Evolutionary conservation across 2,113 vertebrate genomes (phyloP).

Genomic region (Dendrocopos noguchii): DNA sequence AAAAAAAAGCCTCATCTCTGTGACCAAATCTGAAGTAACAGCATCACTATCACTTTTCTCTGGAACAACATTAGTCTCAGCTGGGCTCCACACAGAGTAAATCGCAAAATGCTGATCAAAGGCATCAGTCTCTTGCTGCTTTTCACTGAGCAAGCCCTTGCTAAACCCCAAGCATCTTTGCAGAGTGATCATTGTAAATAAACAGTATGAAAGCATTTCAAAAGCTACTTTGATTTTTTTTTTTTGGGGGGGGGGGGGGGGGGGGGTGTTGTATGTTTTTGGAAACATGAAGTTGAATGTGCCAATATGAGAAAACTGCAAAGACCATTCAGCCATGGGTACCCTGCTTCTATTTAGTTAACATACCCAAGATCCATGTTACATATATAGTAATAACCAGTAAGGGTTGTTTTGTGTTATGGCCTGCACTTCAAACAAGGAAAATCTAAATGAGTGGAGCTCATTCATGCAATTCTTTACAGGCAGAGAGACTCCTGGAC

Average conservation of each 20-base stretch:
- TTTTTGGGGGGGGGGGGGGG: too few species aligned
- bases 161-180: not conserved
- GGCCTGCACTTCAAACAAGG: not conserved
- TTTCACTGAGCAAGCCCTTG: not conserved
- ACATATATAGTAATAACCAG: not conserved
- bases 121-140: not conserved
- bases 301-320: not conserved
- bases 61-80: not conserved
- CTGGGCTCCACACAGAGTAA: not conserved
- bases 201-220: not conserved
- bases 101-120: not conserved
- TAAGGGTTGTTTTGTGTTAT: not conserved
- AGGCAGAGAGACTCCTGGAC: not conserved
- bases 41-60: not conserved
- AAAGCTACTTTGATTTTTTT: not conserved
- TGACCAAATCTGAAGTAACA: not conserved
- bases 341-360: not conserved
- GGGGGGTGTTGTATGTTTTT: not conserved
- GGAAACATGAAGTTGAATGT: not conserved
- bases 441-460: not conserved
- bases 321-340: not conserved
- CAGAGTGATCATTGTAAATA: not conserved
- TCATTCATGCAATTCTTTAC: not conserved
- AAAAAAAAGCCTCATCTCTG: not conserved
- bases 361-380: accelerated